Percentiles rank a stretch among this genome's conserved stretches.
Conservation (phyloP, 2,113 vertebrate species). For the Catagonus wagneri region DNA sequence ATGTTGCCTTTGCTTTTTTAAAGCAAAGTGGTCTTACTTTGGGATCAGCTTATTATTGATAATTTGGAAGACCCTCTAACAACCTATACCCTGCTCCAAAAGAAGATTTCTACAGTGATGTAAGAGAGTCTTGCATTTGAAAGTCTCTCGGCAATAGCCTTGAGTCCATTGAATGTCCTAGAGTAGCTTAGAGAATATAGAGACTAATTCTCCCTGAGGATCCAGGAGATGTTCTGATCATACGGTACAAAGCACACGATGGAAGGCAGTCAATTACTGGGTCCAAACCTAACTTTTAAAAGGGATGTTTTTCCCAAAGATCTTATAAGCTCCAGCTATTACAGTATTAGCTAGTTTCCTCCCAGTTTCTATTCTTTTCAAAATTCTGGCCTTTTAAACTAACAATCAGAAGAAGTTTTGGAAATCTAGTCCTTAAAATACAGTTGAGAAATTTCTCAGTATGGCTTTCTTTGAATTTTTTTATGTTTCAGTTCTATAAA, state of each 20-base stretch:
- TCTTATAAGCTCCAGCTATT: background rate
- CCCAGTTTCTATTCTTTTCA: background rate
- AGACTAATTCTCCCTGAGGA: background rate
- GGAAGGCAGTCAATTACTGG: background rate
- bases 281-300: background rate
- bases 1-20: background rate
- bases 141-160: background rate
- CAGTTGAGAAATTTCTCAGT: background rate
- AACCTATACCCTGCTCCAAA: background rate
- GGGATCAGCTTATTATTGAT: background rate
- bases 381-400: background rate
- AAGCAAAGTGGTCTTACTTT: background rate
- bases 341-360: background rate
- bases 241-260: background rate
- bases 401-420: background rate
- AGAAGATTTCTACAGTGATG: background rate
- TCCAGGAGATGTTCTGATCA: background rate
- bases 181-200: background rate
- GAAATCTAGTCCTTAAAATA: background rate
- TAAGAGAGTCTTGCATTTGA: background rate
- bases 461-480: background rate
- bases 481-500: constrained; percentile 7
- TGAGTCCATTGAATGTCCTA: background rate
- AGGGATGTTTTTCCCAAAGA: background rate
- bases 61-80: background rate